phyloP scores from a whole-genome alignment of 2,113 vertebrate species.

The Orthonyx spaldingii region DNA sequence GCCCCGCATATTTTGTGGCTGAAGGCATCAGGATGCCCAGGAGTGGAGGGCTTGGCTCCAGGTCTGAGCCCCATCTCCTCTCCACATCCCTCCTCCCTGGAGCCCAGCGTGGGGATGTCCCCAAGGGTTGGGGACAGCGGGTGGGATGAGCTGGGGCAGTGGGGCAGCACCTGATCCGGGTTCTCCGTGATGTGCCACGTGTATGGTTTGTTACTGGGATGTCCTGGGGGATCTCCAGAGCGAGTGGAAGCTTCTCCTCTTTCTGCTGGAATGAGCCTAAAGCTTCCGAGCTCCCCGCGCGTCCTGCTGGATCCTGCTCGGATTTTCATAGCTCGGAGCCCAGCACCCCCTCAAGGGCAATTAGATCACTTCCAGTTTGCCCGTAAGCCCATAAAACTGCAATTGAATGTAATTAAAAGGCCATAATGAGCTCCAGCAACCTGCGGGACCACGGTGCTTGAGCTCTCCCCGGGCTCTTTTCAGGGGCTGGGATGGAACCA shows the following conservation, averaged over 20 bases:
- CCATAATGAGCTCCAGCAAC: constrained; percentile 45
- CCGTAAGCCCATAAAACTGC: constrained; percentile 53
- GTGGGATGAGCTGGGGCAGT: background rate
- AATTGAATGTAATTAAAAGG: constrained; percentile 65
- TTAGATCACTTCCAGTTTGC: constrained; percentile 63
- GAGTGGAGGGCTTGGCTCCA: background rate
- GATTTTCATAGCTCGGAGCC: constrained; percentile 29
- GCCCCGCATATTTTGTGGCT: background rate
- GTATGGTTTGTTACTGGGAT: background rate
- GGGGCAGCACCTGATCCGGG: fast-evolving
- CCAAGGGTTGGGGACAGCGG: background rate
- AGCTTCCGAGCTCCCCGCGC: background rate
- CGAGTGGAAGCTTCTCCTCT: background rate
- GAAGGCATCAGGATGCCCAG: background rate
- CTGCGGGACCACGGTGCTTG: background rate
- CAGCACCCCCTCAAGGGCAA: constrained; percentile 63
- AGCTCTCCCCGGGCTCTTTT: background rate
- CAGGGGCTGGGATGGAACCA: background rate
- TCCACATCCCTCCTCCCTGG: background rate
- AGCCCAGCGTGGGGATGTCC: fast-evolving
- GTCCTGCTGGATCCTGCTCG: background rate
- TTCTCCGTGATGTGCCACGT: fast-evolving
- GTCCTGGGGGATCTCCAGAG: background rate
- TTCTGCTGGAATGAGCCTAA: background rate
- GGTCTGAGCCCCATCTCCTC: background rate